These are phyloP conservation scores for Capitella teleta DNA, from an alignment of 1,140 invertebrate species.

Conservation along the genomic window DNA sequence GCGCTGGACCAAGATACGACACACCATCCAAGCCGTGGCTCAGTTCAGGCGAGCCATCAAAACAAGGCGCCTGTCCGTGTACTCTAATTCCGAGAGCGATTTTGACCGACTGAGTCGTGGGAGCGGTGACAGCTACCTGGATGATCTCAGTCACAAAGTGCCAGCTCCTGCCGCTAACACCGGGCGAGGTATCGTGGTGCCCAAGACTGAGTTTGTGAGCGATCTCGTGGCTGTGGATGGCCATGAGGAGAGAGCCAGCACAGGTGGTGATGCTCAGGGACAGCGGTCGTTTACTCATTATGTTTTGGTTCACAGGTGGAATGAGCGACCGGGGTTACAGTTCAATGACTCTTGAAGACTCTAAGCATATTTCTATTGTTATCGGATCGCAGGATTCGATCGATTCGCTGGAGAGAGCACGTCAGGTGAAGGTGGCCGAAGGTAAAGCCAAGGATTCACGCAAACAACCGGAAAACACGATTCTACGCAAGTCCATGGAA, in stretches of 20 bases:
- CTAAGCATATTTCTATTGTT: slow-evolving; percentile 15
- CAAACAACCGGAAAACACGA: too few species aligned
- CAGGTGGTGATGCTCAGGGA: too few species aligned
- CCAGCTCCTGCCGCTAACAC: too few species aligned
- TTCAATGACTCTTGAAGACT: slow-evolving; percentile 45
- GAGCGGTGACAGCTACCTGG: slow-evolving; percentile 36
- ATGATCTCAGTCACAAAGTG: slow-evolving; percentile 13
- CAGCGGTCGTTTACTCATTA: too few species aligned
- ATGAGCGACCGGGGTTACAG: slow-evolving; percentile 46
- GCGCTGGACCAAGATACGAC: slow-evolving; percentile 86
- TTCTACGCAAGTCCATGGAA: too few species aligned
- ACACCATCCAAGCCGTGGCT: slow-evolving; percentile 82
- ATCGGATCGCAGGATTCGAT: slow-evolving; percentile 14
- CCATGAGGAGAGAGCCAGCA: slow-evolving; percentile 18
- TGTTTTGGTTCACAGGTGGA: too few species aligned
- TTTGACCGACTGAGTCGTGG: slow-evolving; percentile 33
- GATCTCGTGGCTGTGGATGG: slow-evolving; percentile 7
- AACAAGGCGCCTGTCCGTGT: slow-evolving; percentile 29
- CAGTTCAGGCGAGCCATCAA: slow-evolving; percentile 41
- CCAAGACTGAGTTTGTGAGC: slow-evolving; percentile 7
- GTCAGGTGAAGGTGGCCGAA: background rate
- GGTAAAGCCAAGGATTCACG: too few species aligned
- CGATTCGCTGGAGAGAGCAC: slow-evolving; percentile 8
- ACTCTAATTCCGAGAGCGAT: slow-evolving; percentile 39
- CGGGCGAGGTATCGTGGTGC: too few species aligned